phyloP scores from a whole-genome alignment of 2,888 invertebrate species.

The Drosophila silvestris region DNA sequence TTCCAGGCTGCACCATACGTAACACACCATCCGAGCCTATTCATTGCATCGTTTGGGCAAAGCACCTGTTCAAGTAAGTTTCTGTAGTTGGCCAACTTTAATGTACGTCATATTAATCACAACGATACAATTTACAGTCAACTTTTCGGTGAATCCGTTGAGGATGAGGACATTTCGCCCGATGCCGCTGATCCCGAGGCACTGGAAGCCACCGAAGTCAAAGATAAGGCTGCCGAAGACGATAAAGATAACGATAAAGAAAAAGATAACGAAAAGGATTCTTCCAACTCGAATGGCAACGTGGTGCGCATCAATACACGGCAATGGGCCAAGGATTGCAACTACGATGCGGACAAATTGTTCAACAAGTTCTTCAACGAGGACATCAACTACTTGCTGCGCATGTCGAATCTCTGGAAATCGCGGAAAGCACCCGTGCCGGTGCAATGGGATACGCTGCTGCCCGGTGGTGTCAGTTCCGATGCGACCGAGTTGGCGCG shows the following conservation, averaged over 20 bases:
- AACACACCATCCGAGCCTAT: constrained; percentile 99
- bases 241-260: constrained; percentile 15
- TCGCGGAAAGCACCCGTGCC: constrained; percentile 94
- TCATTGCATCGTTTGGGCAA: constrained; percentile 99
- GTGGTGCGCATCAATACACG: constrained; percentile 91
- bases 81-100: too few species aligned
- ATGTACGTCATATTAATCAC: background rate
- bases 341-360: constrained; percentile 93
- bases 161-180: constrained; percentile 99
- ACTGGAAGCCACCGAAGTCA: constrained; percentile 79
- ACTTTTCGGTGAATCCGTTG: constrained; percentile 98
- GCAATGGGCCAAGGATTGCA: constrained; percentile 93
- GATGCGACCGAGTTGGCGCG: constrained; percentile 84
- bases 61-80: constrained; percentile 97
- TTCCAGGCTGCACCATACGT: constrained; percentile 98
- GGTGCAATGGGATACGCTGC: constrained; percentile 89
- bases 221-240: constrained; percentile 16
- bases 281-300: constrained; percentile 85
- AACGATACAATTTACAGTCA: constrained; percentile 88
- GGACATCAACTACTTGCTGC: constrained; percentile 96
- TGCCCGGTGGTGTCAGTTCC: constrained; percentile 82
- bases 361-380: constrained; percentile 97
- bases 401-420: constrained; percentile 98
- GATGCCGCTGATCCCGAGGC: constrained; percentile 98
- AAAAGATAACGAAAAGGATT: constrained; percentile 87